Percentiles rank a stretch among this genome's conserved stretches.
phyloP scores from a whole-genome alignment of 1,140 invertebrate genomes.

The Stenopsyche tienmushanensis region DNA sequence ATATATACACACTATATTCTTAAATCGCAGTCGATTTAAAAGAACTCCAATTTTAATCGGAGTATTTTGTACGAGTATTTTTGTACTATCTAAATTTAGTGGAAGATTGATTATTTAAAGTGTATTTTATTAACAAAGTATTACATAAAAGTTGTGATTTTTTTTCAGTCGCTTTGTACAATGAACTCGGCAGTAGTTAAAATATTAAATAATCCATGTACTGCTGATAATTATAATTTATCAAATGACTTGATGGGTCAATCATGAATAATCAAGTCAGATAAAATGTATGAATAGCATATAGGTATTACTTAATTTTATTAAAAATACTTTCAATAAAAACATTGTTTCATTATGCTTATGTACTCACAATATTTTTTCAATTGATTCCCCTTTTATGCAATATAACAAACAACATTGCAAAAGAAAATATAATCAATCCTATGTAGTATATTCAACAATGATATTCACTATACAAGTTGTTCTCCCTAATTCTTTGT shows the following conservation, averaged over 20 bases:
- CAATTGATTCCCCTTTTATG: neutral
- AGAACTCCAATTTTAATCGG: neutral
- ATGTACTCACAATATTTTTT: too few relatives aligned
- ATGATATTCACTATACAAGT: neutral
- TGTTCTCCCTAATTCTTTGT: too few relatives aligned
- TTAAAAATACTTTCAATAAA: constrained; percentile 37
- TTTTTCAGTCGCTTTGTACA: neutral
- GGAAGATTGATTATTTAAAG: neutral
- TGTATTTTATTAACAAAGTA: neutral
- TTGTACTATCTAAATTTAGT: neutral
- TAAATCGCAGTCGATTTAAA: neutral
- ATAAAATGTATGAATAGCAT: constrained; percentile 32
- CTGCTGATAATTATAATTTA: too few relatives aligned
- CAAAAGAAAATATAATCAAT: neutral
- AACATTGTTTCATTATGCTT: constrained; percentile 23
- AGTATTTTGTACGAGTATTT: neutral
- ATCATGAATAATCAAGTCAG: constrained; percentile 25
- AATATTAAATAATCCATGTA: neutral
- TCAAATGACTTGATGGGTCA: constrained; percentile 14
- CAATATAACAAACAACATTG: neutral
- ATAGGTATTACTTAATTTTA: constrained; percentile 38
- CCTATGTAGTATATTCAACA: neutral
- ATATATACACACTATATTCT: neutral
- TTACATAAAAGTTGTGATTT: constrained; percentile 4
- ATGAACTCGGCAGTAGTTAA: neutral